Evolutionary conservation across 2,888 invertebrate species (phyloP), one percentile per base, ranked within the genome.

Genomic region (Griposia aprilina): DNA sequence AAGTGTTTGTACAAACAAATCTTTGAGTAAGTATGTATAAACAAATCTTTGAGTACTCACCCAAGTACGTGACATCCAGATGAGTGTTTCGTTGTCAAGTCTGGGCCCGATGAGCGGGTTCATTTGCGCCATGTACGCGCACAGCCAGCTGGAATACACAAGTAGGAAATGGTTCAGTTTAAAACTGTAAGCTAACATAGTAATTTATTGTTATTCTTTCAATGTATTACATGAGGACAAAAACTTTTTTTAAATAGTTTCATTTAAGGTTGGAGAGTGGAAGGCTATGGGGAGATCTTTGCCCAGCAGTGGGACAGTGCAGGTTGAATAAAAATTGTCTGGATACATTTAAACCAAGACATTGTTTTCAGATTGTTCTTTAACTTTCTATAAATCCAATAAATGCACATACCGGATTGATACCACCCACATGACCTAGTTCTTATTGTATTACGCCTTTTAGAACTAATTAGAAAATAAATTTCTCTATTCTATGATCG

Each of bases 111-210:
- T 98, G 74, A 99, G 96, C 0, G 99, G 99, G 96, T 99, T 99
- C 98, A 99, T 98, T 95, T 99, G 99, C 8, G 98, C 98, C 98
- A 99, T 98, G 93, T 99, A 99, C 88, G 98, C 98, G 92, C 98
- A 99, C 88, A 99, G 95, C 99, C 99, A 99, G 95, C 98, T 98
- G 95, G 68, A 93, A 97, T 97, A 97, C 97, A 98, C 15, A 98
- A 15, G 10, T 57, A 98, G 94, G 15, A 45, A 17, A 67, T 13
- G 20, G 15, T 76, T 36, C 74, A 48, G 30, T 41, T 17, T 26
- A 2, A 55, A 36, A 67, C 13, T 8, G 2, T 17, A 20, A 20
- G 48, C 17, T 50, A 20, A 13, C 13, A 20, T 11, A 17, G 8
- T 13, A 3, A 7, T 17, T 6, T 17, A 8, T 8, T 5, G 0